These are phyloP conservation scores for Todus mexicanus DNA, from an alignment of 2,797 vertebrate species.

Conservation along the genomic window DNA sequence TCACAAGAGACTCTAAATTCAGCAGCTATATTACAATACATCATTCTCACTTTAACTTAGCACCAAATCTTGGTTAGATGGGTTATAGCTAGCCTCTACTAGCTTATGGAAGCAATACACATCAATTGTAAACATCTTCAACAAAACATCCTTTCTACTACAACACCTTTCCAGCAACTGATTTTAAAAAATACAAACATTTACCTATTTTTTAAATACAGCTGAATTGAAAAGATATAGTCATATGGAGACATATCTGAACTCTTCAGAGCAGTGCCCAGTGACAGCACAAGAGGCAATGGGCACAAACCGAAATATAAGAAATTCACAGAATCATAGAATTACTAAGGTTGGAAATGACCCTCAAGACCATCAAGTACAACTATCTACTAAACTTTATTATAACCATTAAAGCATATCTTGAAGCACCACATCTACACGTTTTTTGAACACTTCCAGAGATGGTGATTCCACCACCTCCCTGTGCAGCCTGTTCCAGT, in stretches of 20 bases:
- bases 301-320: neutral
- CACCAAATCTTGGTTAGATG: neutral
- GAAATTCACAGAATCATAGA: no score
- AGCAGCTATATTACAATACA: neutral
- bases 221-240: neutral
- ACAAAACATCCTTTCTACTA: neutral
- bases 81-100: neutral
- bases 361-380: no score
- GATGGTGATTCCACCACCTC: no score
- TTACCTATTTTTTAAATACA: neutral
- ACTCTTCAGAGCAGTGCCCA: neutral
- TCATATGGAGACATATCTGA: rapidly evolving
- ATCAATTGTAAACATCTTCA: neutral
- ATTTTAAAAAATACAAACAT: neutral
- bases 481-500: no score
- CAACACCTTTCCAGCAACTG: neutral
- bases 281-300: neutral
- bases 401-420: no score
- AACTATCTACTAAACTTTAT: no score
- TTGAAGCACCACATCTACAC: no score
- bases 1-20: neutral
- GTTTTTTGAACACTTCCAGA: no score
- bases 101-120: neutral
- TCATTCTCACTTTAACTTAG: neutral
- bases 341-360: no score